Evolutionary conservation across 2,888 invertebrate genomes (phyloP).

Genomic region (Chaitophorus viminalis): DNA sequence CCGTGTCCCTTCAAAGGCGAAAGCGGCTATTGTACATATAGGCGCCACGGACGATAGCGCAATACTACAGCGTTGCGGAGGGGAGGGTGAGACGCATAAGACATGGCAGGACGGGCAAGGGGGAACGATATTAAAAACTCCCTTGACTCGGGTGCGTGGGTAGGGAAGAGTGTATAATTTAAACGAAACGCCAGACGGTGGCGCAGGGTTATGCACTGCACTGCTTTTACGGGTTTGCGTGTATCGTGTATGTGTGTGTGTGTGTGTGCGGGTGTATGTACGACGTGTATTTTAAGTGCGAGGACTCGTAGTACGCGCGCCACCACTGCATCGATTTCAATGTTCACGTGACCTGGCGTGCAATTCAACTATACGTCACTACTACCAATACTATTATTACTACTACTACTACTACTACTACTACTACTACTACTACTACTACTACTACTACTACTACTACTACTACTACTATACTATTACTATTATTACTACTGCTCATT

Average conservation of each 20-base stretch:
- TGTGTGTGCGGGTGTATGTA: no score
- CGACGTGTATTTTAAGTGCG: not conserved
- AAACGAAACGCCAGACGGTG: not conserved
- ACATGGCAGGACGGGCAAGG: no score
- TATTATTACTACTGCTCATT: no score
- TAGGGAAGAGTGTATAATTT: not conserved
- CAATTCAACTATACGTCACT: not conserved
- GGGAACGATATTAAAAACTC: no score
- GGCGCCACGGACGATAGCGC: no score
- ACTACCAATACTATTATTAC: not conserved
- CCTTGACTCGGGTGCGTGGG: not conserved
- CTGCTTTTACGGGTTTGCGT: not conserved
- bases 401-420: not conserved
- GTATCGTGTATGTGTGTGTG: not conserved
- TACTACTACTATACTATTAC: no score
- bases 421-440: not conserved
- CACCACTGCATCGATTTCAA: not conserved
- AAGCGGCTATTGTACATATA: no score
- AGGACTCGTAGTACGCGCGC: not conserved
- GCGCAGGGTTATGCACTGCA: not conserved
- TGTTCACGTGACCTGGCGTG: not conserved
- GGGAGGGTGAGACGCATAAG: no score
- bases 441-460: not conserved
- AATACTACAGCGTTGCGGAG: no score
- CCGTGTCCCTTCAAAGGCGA: not conserved